These are phyloP conservation scores for Melikaiella ostensackeni DNA, from an alignment of 2,888 invertebrate genomes.

Conservation along the genomic window DNA sequence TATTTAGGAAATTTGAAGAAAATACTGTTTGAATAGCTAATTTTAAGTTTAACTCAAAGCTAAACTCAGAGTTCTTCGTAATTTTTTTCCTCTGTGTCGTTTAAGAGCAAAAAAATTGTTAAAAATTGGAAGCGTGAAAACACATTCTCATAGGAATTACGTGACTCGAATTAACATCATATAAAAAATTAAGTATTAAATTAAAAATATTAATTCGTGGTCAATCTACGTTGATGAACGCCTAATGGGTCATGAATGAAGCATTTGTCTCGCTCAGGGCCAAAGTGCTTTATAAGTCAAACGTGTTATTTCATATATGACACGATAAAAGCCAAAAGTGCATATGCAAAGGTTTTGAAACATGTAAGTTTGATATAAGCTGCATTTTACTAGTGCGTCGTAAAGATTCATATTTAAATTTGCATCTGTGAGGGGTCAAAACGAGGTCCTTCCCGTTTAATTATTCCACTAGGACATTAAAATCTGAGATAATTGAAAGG, in stretches of 20 bases:
- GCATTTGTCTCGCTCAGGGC: not conserved
- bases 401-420: not conserved
- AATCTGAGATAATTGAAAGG: not conserved
- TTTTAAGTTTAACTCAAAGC: too few relatives aligned
- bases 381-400: not conserved
- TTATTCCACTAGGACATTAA: not conserved
- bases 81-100: too few relatives aligned
- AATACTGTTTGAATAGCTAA: too few relatives aligned
- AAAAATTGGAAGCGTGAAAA: too few relatives aligned
- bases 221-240: not conserved
- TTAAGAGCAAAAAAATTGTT: too few relatives aligned
- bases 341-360: not conserved
- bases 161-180: too few relatives aligned
- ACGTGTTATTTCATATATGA: not conserved
- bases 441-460: not conserved
- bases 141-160: too few relatives aligned
- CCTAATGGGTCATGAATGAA: not conserved
- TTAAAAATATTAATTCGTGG: not conserved
- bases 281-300: not conserved
- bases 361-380: not conserved
- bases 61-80: too few relatives aligned
- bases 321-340: not conserved
- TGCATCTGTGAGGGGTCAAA: not conserved
- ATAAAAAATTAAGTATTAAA: too few relatives aligned
- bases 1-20: too few relatives aligned